These are phyloP conservation scores for Plagodis dolabraria DNA, from an alignment of 2,888 invertebrate genomes.

Conservation along the genomic window DNA sequence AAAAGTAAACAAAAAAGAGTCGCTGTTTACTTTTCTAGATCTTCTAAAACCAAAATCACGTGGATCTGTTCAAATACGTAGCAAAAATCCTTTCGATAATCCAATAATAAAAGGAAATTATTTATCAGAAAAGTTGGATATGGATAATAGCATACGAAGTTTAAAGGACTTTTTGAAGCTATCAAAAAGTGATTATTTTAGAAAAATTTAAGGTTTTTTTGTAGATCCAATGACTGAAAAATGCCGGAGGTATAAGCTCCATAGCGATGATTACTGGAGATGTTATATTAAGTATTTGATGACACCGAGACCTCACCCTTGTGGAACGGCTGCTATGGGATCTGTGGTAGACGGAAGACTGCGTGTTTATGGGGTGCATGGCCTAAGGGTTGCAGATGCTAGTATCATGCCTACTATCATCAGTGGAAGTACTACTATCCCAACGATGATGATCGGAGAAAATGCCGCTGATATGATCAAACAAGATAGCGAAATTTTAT, in stretches of 20 bases:
- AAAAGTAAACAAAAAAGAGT: not conserved
- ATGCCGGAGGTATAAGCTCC: constrained; percentile 53
- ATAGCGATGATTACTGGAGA: constrained; percentile 85
- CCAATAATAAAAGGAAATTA: constrained; percentile 85
- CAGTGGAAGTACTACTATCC: constrained; percentile 89
- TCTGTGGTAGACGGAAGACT: constrained; percentile 87
- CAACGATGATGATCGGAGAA: constrained; percentile 90
- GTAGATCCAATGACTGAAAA: constrained; percentile 38
- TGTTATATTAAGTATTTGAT: constrained; percentile 86
- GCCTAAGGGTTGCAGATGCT: constrained; percentile 88
- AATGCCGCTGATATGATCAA: constrained; percentile 57
- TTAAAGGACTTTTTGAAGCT: constrained; percentile 56
- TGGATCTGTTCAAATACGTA: constrained; percentile 74
- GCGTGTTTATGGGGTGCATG: constrained; percentile 85
- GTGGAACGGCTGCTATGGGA: constrained; percentile 90
- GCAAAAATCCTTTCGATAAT: constrained; percentile 76
- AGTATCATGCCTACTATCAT: constrained; percentile 88
- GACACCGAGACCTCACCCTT: constrained; percentile 88
- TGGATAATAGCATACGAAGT: constrained; percentile 60
- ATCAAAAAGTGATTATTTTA: constrained; percentile 63
- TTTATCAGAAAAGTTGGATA: constrained; percentile 76
- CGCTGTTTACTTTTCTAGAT: not conserved
- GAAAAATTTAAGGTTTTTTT: constrained; percentile 50
- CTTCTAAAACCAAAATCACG: not conserved
- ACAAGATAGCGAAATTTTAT: not conserved